Base-by-base conservation (phyloP, 2,797 vertebrate genomes). In the Coccyzus lansbergi region DNA sequence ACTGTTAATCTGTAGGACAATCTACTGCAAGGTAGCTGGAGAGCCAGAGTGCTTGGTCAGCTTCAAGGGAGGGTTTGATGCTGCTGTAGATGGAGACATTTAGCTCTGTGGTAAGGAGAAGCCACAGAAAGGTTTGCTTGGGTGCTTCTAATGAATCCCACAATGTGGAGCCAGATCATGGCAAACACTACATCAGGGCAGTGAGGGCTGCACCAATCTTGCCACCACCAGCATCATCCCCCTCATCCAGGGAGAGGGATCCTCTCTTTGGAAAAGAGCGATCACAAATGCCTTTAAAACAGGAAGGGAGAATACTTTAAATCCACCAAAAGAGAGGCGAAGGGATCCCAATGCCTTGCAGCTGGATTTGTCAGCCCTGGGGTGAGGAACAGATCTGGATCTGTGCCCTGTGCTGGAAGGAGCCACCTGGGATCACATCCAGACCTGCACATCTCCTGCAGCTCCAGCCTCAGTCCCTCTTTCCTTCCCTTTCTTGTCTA, bases 311-410 rank as follows among this genome's bases (percentile, higher is more conserved):
- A 22, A 24, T 42, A 21, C 29, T 56, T 44, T n/a, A 21, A n/a
- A 48, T 81, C 25, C 1, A 0, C 31, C 4, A 1, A n/a, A 62
- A 46, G 9, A 19, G 31, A 2, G 12, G 2, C 0, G 0, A 16
- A 20, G 33, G 24, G 4, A 38, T 55, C 42, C 56, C 6, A 1
- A 0, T 17, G 40, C 36, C 71, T 49, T 10, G 46, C 40, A 28
- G 74, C 42, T 38, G 38, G 8, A 16, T 51, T 31, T 33, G 4
- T 26, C 81, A 22, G 25, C 65, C 26, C 29, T 15, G 83, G 8
- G 25, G 8, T 0, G 0, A 64, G 46, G 15, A 12, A 16, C 20
- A 21, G 33, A 4, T 8, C 4, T 17, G 55, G 7, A 0, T 33
- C n/a, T 1, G 6, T 8, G 28, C 44, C 63, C 70, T 13, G 46